Base-by-base conservation (phyloP, 2,113 vertebrate species). In the Hemibagrus wyckioides region DNA sequence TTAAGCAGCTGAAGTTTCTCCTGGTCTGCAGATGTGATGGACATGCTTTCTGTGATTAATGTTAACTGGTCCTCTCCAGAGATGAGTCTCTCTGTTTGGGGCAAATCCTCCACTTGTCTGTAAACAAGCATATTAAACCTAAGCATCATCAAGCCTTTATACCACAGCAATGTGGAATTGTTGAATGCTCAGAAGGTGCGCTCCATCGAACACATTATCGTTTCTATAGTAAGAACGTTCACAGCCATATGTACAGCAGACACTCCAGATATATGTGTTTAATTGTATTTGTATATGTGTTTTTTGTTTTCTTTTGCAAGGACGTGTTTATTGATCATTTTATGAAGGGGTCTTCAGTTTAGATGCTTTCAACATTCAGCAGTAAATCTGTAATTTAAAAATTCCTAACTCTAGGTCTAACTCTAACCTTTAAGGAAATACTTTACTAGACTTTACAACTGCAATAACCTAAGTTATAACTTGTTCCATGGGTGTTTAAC, bases 1-100 rank as follows among this genome's bases (percentile, higher is more conserved):
- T 95, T 95, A 67, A 96, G 94, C 23, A 96, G 94, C 89, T 94
- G 93, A 83, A 96, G 92, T 83, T 96, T 96, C 89, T 96, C 95
- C 89, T 96, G 94, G 84, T 96, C 95, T 0, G 91, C 93, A 19
- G 93, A 96, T 82, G 95, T 96, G 89, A 96, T 94, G 5, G 93
- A 94, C 94, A 95, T 94, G 84, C 95, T 96, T 85, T 96, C 96
- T 0, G 95, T 95, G 91, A 96, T 95, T 90, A 95, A 92, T 48
- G 94, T 96, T 84, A 94, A 86, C 82, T 94, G 92, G 59, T 95
- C 95, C 69, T 95, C 94, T 0, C 91, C 92, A 28, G 93, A 94
- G 79, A 93, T 75, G 76, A 94, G 88, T 33, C 91, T 83, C 90
- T 91, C 89, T 33, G 75, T 90, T 41, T 90, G 90, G 59, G 44